phyloP scores from a whole-genome alignment of 2,797 vertebrate species.

The Margarornis squamiger region DNA sequence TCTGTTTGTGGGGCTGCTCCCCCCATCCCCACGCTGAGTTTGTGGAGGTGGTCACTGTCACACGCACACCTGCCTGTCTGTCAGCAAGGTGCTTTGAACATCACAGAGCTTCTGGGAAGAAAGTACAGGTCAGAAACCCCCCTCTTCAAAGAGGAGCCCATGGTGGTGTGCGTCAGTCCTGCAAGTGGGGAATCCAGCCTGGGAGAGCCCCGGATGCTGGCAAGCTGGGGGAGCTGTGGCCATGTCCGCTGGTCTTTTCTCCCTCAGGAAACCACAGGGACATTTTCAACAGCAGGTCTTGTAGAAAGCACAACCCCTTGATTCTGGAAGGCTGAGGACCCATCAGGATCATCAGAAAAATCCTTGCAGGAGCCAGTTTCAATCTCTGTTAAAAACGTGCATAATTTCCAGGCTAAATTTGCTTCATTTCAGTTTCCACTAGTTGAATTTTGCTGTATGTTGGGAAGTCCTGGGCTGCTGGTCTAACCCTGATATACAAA shows the following conservation, averaged over 20 bases:
- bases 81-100: conserved; percentile 46
- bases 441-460: not conserved
- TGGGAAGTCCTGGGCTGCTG: not conserved
- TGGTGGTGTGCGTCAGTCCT: not conserved
- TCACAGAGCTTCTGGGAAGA: conserved; percentile 15
- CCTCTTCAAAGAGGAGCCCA: conserved; percentile 31
- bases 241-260: not conserved
- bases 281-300: not conserved
- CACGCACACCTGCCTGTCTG: conserved; percentile 54
- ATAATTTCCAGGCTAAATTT: not conserved
- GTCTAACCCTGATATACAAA: not conserved
- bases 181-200: not conserved
- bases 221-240: not conserved
- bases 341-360: not conserved
- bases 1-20: conserved; percentile 3
- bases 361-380: not conserved
- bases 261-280: not conserved
- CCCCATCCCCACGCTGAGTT: not conserved
- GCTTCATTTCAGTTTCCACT: not conserved
- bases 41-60: conserved; percentile 44
- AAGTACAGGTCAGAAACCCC: not conserved
- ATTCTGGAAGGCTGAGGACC: not conserved
- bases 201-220: not conserved
- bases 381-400: rapidly evolving
- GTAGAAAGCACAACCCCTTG: not conserved